Evolutionary conservation across 2,113 vertebrate species (phyloP).

Genomic region (Corapipo altera): DNA sequence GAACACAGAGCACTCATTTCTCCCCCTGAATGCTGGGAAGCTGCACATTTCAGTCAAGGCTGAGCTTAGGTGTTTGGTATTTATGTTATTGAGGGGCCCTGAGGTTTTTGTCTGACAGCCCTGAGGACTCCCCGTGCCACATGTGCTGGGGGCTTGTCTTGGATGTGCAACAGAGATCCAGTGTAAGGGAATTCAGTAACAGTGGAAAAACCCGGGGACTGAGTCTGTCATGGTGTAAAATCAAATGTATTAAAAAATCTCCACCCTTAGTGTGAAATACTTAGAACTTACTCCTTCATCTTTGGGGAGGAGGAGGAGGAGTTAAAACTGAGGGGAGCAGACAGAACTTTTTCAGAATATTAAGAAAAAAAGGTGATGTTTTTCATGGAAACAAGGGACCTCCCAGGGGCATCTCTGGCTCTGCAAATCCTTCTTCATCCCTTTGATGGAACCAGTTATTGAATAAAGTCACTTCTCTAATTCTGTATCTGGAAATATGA

Average conservation of each 20-base stretch:
- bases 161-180: neutral
- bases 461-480: neutral
- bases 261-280: neutral
- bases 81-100: neutral
- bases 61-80: neutral
- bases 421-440: neutral
- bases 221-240: neutral
- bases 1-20: accelerated
- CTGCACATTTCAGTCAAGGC: accelerated
- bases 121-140: accelerated
- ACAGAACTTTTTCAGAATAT: neutral
- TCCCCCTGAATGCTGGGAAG: accelerated
- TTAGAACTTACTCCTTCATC: neutral
- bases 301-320: neutral
- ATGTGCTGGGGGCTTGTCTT: neutral
- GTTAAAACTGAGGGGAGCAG: neutral
- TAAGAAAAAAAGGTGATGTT: neutral
- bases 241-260: neutral
- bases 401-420: neutral
- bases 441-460: neutral
- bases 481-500: neutral
- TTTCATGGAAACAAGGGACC: neutral
- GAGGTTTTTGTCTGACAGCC: neutral
- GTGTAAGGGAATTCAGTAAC: accelerated
- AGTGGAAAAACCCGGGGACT: neutral